Conservation (phyloP, 92 coral and sea anemone species). For the Isaurus tuberculatus region DNA sequence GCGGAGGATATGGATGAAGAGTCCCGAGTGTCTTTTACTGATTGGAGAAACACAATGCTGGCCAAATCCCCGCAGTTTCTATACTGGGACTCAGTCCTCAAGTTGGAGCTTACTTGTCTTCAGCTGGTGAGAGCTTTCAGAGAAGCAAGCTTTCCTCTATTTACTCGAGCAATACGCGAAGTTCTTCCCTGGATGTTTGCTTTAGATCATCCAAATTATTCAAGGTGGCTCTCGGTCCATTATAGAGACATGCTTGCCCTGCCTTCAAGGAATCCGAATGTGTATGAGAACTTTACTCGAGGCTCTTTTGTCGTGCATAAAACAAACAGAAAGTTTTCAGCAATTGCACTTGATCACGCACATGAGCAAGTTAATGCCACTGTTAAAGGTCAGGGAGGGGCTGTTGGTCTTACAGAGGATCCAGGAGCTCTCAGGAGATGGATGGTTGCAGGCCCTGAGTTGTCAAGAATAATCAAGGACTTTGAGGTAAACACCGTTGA, state of each 20-base stretch:
- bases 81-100: conserved; percentile 52
- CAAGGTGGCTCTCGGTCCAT: conserved; percentile 63
- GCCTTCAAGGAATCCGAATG: conserved; percentile 52
- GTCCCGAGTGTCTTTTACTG: conserved; percentile 35
- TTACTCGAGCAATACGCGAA: conserved; percentile 53
- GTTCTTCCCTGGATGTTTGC: conserved; percentile 67
- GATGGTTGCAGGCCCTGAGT: conserved; percentile 74
- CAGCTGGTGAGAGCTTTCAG: conserved; percentile 53
- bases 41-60: conserved; percentile 53
- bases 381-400: conserved; percentile 76
- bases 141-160: conserved; percentile 59
- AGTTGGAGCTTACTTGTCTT: conserved; percentile 53
- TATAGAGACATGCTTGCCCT: conserved; percentile 66
- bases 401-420: conserved; percentile 72
- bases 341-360: conserved; percentile 70
- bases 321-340: conserved; percentile 61
- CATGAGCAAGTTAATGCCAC: conserved; percentile 72
- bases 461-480: conserved; percentile 62
- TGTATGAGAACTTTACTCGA: conserved; percentile 48
- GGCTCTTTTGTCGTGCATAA: conserved; percentile 73
- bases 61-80: conserved; percentile 60
- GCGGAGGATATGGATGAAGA: conserved; percentile 41
- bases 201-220: conserved; percentile 53
- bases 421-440: conserved; percentile 75
- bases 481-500: conserved; percentile 54